Base-by-base conservation (phyloP, 2,888 invertebrate species). In the Heteromyza rotundicornis region DNA sequence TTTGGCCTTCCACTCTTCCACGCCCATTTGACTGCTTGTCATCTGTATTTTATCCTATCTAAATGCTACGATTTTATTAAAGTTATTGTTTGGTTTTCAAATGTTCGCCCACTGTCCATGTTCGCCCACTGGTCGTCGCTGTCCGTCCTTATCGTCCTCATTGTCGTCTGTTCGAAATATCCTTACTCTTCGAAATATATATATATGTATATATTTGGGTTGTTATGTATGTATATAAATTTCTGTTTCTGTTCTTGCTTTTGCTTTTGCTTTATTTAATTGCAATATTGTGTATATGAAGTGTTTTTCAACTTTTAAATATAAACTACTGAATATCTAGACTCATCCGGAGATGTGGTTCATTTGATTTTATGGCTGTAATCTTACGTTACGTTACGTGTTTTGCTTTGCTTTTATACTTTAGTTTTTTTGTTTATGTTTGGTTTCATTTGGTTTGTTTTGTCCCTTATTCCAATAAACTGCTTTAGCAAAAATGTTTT, bases 31-130 rank as follows among this genome's bases (percentile, higher is more conserved):
- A 49, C 27, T 20, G 14, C 19, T 24, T 35, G 7, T 68, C 59
- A 62, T 7, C 57, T 52, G 27, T 57, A 57, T 61, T 74, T 73
- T 74, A 66, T 68, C 68, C 75, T 75, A 75, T 77, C 77, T 77
- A 75, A 75, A 73, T 68, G 55, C 63, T 63, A 63, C 52, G 27
- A 56, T 49, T 56, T 59, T 50, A 64, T 63, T 68, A 62, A 49
- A 58, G 56, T 61, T 55, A 50, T 55, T 59, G 58, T 63, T 62
- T 22, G 49, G 7, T 35, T 57, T 32, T 40, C 27, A 20, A 51
- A 27, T 53, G 64, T 49, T 59, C n/a, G n/a, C n/a, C n/a, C n/a
- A n/a, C n/a, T n/a, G n/a, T 27, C 54, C 10, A 14, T 58, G 50
- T 64, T 57, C 62, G 59, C 62, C 68, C 63, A 60, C 66, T 65